A percentile compares a stretch with the other conserved stretches of the same genome.
Conservation (phyloP, 2,113 vertebrate genomes). For the Mormoops blainvillei region DNA sequence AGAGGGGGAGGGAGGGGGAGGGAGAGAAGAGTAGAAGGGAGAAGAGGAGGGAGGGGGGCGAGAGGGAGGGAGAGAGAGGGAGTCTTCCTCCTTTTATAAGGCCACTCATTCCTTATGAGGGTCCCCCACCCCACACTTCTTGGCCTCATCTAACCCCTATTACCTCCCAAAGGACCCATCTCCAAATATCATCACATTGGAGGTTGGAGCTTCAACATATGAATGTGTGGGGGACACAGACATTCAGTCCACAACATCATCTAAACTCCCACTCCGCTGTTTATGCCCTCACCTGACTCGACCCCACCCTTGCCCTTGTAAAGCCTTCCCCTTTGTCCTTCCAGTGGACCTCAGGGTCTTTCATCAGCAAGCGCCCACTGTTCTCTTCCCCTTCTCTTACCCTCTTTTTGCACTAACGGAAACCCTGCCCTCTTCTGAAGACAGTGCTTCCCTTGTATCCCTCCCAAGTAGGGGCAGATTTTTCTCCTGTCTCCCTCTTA, state of each 20-base stretch:
- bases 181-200: neutral
- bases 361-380: neutral
- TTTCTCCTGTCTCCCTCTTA: neutral
- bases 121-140: neutral
- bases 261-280: neutral
- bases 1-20: no score
- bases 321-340: neutral
- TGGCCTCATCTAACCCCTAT: neutral
- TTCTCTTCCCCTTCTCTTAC: neutral
- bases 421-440: neutral
- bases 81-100: neutral
- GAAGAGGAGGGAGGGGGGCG: no score
- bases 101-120: neutral
- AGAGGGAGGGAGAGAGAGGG: neutral
- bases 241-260: neutral
- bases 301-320: neutral
- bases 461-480: neutral
- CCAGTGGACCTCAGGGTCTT: neutral
- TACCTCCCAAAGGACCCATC: neutral
- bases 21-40: no score
- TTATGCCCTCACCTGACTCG: neutral
- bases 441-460: neutral
- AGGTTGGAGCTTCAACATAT: neutral
- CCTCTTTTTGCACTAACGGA: neutral
- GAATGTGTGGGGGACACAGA: neutral